phyloP scores from a whole-genome alignment of 2,797 vertebrate species.

The Bovichtus diacanthus region DNA sequence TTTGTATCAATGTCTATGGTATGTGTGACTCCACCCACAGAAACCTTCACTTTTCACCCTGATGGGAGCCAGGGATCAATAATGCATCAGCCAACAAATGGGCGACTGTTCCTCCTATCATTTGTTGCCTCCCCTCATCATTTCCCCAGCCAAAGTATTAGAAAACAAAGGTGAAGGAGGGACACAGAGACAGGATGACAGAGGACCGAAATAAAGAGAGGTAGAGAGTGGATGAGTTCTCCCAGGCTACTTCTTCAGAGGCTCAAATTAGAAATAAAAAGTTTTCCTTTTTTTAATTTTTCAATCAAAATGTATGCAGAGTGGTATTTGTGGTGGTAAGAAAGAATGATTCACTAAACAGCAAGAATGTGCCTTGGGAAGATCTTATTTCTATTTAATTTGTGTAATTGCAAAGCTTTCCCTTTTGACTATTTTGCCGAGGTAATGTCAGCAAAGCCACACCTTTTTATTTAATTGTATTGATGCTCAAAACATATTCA shows the following conservation, averaged over 20 bases:
- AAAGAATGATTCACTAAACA: constrained; percentile 1
- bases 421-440: background rate
- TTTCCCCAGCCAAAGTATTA: constrained; percentile 63
- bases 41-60: constrained; percentile 73
- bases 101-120: constrained; percentile 73
- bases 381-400: constrained; percentile 1
- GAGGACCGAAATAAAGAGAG: constrained; percentile 35
- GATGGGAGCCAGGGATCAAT: constrained; percentile 78
- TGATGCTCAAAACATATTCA: constrained; percentile 25
- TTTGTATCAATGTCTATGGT: constrained; percentile 23
- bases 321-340: background rate
- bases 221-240: constrained; percentile 25
- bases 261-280: constrained; percentile 14
- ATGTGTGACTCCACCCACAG: constrained; percentile 37
- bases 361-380: constrained; percentile 19
- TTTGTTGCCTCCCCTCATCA: constrained; percentile 74
- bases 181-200: constrained; percentile 41
- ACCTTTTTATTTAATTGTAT: background rate
- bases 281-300: constrained; percentile 30
- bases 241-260: constrained; percentile 35
- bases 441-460: background rate
- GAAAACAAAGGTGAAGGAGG: constrained; percentile 69
- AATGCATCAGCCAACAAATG: constrained; percentile 81
- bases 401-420: constrained; percentile 1
- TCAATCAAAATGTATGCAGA: background rate